phyloP scores from a whole-genome alignment of 2,113 vertebrate genomes.

The Pardalotus punctatus region DNA sequence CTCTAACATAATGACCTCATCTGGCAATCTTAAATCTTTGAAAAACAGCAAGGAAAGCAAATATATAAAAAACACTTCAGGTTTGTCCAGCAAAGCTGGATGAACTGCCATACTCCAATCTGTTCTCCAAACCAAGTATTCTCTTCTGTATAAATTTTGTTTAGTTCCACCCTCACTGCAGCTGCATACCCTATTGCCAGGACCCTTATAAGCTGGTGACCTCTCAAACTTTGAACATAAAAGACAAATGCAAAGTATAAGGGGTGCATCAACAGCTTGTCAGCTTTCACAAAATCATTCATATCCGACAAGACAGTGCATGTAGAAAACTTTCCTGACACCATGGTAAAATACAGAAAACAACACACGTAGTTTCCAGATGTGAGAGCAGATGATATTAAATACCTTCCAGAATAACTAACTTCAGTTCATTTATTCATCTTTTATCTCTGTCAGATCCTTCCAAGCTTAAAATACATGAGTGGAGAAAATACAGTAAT shows the following conservation, averaged over 20 bases:
- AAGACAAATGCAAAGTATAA: neutral
- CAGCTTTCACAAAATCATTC: neutral
- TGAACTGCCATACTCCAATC: neutral
- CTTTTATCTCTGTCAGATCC: neutral
- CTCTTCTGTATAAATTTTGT: neutral
- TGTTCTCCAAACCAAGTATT: neutral
- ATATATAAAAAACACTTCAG: neutral
- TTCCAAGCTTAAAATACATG: neutral
- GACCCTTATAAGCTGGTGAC: neutral
- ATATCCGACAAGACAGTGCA: rapidly evolving
- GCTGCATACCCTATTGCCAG: neutral
- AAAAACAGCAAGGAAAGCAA: neutral
- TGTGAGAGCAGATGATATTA: neutral
- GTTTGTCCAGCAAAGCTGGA: neutral
- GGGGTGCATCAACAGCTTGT: rapidly evolving
- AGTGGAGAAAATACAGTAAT: neutral
- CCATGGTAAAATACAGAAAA: neutral
- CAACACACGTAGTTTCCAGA: neutral
- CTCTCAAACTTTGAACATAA: neutral
- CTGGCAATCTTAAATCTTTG: neutral
- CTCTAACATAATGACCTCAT: neutral
- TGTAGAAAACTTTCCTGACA: neutral
- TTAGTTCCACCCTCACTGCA: rapidly evolving
- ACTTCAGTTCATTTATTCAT: neutral
- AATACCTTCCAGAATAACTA: neutral